Evolutionary conservation across 2,797 vertebrate genomes (phyloP).

Genomic region (Brachyalestes nurse): DNA sequence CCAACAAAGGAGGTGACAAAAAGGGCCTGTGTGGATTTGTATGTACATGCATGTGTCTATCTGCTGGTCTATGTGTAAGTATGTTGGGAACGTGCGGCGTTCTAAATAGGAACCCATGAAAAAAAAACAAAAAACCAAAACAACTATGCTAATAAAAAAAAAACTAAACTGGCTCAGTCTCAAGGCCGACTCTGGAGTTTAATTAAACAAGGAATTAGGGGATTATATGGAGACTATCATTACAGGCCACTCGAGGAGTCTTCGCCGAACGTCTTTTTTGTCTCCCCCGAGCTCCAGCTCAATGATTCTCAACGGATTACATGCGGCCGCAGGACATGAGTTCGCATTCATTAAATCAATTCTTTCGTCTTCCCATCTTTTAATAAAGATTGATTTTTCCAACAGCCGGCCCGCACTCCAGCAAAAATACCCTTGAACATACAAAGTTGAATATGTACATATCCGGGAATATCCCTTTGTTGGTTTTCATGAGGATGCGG

Average conservation of each 20-base stretch:
- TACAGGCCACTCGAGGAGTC: constrained; percentile 84
- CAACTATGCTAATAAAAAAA: constrained; percentile 59
- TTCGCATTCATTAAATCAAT: constrained; percentile 88
- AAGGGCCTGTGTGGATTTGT: constrained; percentile 22
- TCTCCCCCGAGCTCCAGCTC: constrained; percentile 80
- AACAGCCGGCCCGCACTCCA: constrained; percentile 57
- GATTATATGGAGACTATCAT: constrained; percentile 89
- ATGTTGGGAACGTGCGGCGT: constrained; percentile 55
- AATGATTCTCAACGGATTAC: constrained; percentile 84
- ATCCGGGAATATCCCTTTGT: constrained; percentile 78
- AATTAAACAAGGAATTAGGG: constrained; percentile 92
- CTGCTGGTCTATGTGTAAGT: constrained; percentile 23
- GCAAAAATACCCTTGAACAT: constrained; percentile 79
- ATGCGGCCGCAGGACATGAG: constrained; percentile 84
- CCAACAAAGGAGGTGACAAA: constrained; percentile 50
- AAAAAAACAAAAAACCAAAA: constrained; percentile 8
- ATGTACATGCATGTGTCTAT: constrained; percentile 39
- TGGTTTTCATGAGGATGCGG: constrained; percentile 81
- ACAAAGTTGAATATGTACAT: constrained; percentile 84
- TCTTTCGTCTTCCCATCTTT: constrained; percentile 80
- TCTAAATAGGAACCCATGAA: constrained; percentile 23
- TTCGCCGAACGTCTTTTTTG: constrained; percentile 78
- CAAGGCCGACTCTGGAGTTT: constrained; percentile 85
- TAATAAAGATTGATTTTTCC: constrained; percentile 85
- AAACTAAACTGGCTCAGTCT: constrained; percentile 78